These are phyloP conservation scores for Sardinella longiceps DNA, from an alignment of 2,797 vertebrate genomes.

Conservation along the genomic window DNA sequence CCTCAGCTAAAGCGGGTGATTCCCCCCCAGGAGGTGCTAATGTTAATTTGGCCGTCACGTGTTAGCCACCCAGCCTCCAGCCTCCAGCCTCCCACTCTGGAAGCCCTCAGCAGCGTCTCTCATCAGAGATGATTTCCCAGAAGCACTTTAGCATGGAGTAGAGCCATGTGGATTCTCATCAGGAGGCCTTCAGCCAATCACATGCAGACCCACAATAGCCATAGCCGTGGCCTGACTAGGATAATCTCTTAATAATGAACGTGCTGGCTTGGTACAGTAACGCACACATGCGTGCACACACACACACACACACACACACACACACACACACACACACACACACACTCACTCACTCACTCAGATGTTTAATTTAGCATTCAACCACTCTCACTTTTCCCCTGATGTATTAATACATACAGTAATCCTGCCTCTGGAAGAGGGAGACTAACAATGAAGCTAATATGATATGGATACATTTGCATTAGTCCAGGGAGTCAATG, in stretches of 20 bases:
- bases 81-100: neutral
- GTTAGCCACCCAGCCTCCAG: neutral
- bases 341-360: too few relatives aligned
- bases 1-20: neutral
- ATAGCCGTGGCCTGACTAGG: too few relatives aligned
- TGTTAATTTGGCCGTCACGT: neutral
- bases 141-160: slow-evolving; percentile 4
- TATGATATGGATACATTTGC: neutral
- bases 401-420: too few relatives aligned
- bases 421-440: too few relatives aligned
- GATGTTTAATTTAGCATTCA: neutral
- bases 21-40: neutral
- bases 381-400: neutral
- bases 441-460: neutral
- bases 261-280: too few relatives aligned
- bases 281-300: too few relatives aligned
- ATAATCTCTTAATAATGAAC: too few relatives aligned
- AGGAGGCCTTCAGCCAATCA: too few relatives aligned
- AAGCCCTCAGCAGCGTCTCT: neutral
- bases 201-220: too few relatives aligned
- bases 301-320: too few relatives aligned
- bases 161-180: neutral
- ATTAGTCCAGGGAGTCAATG: neutral
- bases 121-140: neutral
- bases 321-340: too few relatives aligned